phyloP scores from a whole-genome alignment of 2,888 invertebrate species.

The Hetaerina titia region DNA sequence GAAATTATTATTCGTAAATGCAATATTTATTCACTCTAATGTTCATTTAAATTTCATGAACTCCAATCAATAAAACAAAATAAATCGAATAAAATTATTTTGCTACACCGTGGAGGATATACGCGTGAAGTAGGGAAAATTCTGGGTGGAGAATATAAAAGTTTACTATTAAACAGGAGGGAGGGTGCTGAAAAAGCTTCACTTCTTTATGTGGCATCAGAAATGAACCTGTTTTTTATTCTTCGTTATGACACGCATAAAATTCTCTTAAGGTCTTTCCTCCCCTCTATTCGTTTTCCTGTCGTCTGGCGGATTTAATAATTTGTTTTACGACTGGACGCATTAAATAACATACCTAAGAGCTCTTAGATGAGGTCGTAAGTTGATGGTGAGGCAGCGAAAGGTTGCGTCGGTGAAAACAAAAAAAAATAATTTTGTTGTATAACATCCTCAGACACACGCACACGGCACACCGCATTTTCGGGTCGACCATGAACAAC shows the following conservation, averaged over 20 bases:
- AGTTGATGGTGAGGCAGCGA: neutral
- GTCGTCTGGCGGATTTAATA: slow-evolving; percentile 9
- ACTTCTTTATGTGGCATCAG: neutral
- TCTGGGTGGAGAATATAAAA: neutral
- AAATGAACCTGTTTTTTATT: neutral
- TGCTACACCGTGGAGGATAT: neutral
- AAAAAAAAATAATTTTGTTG: neutral
- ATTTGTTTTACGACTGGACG: neutral
- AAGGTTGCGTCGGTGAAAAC: neutral
- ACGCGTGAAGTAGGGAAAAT: neutral
- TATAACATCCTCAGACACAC: neutral
- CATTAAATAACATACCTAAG: slow-evolving; percentile 14
- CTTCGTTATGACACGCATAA: neutral
- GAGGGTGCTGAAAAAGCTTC: neutral
- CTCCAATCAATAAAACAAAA: neutral
- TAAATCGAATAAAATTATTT: neutral
- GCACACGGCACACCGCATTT: neutral
- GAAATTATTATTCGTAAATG: too few species aligned
- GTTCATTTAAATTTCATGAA: neutral
- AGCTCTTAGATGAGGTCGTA: neutral
- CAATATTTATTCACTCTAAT: neutral
- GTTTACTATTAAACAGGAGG: neutral
- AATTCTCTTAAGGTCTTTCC: neutral
- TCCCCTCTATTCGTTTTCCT: neutral
- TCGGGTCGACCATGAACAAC: neutral